Evolutionary conservation across 2,888 invertebrate genomes (phyloP).

Genomic region (Lepidocyrtinus sp.): DNA sequence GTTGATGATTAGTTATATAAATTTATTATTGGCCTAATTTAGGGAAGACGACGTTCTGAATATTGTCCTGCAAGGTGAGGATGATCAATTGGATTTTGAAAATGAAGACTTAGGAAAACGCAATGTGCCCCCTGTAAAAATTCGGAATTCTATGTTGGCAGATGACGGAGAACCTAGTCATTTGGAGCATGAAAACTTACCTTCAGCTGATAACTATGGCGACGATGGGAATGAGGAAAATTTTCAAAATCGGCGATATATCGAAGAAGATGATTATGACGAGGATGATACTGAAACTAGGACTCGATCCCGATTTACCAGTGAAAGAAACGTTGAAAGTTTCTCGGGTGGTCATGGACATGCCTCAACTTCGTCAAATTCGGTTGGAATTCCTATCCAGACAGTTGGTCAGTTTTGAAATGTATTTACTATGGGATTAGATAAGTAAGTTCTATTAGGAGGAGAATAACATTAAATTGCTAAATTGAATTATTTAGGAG

Average conservation of each 20-base stretch:
- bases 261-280: conserved; percentile 60
- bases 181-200: background rate
- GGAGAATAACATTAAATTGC: too few relatives aligned
- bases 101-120: conserved; percentile 25
- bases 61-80: conserved; percentile 57
- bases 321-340: conserved; percentile 65
- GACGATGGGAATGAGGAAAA: conserved; percentile 30
- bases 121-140: conserved; percentile 48
- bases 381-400: conserved; percentile 57
- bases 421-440: too few relatives aligned
- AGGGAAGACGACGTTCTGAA: conserved; percentile 62
- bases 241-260: conserved; percentile 19
- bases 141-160: conserved; percentile 1
- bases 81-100: conserved; percentile 63
- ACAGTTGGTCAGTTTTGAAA: conserved; percentile 63
- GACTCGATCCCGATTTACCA: conserved; percentile 63
- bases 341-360: conserved; percentile 19
- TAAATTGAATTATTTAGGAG: too few relatives aligned
- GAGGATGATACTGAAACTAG: conserved; percentile 64
- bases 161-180: conserved; percentile 23
- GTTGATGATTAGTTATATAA: background rate
- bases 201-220: conserved; percentile 19
- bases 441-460: too few relatives aligned
- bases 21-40: background rate
- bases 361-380: conserved; percentile 3